Conservation (phyloP, 2,113 vertebrate species). For the Ornithorhynchus anatinus region DNA sequence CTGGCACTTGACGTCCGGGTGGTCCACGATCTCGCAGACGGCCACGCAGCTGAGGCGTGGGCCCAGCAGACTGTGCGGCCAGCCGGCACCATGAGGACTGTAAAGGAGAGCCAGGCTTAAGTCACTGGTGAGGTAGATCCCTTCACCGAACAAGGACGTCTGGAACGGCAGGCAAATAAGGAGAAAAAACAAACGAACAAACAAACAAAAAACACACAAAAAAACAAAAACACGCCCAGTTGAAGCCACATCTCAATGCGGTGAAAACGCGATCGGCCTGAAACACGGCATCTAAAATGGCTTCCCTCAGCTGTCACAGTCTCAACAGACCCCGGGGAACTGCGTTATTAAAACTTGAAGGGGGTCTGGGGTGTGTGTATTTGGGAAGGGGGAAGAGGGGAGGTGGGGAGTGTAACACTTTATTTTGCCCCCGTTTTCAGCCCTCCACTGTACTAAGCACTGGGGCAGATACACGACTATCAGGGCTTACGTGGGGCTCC, state of each 20-base stretch:
- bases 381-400: no score
- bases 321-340: no score
- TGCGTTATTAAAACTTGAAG: no score
- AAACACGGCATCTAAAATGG: neutral
- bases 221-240: neutral
- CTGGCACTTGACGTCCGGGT: slow-evolving; percentile 97
- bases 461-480: no score
- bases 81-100: slow-evolving; percentile 88
- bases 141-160: slow-evolving; percentile 96
- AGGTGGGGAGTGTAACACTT: no score
- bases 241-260: neutral
- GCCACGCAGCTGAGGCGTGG: slow-evolving; percentile 92
- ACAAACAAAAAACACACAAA: no score
- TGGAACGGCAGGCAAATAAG: slow-evolving; percentile 58
- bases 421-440: no score
- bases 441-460: no score
- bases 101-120: slow-evolving; percentile 96
- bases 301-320: no score
- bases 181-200: neutral
- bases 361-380: no score
- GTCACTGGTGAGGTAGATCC: slow-evolving; percentile 97
- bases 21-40: slow-evolving; percentile 95
- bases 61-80: slow-evolving; percentile 85
- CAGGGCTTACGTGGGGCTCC: no score
- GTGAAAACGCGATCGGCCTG: neutral